Evolutionary conservation across 1,140 invertebrate species (phyloP), one percentile per base, ranked within the genome.

Genomic region (Tetraneura akinire): DNA sequence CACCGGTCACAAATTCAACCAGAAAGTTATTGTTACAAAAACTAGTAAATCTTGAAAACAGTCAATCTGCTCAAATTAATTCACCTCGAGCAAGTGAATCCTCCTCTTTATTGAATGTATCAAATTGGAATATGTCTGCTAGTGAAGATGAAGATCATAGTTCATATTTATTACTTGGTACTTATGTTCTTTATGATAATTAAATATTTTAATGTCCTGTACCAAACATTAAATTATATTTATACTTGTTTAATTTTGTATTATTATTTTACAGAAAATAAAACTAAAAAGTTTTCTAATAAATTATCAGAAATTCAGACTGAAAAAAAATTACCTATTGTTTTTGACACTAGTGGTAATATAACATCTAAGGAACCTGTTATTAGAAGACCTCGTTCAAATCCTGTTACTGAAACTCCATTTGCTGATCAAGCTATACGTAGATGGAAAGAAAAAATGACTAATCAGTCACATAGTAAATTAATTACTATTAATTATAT

Each of bases 251-350:
- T 37, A 37, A 37, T 37, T 37, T 37, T 37, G 8, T 37, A 37
- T 4, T 6, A 14, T 91, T 91, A 3, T 81, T 88, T 84, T 37
- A 80, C 81, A 71, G 70, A 71, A 37, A 37, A 37, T 37, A 4
- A 3, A 37, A n/a, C 76, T 13, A 85, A 83, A 83, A 83, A 82
- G 85, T 86, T 80, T 85, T 85, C 0, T 84, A 85, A 76, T 83
- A 85, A 68, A 85, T 21, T 70, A 26, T 45, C 68, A 18, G 68
- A 70, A 49, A 84, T 85, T 84, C 66, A 86, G 85, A 45, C 82
- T 78, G 80, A 80, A 86, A 13, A 49, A 29, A 80, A 60, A 81
- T 53, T 45, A 55, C 26, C 78, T 29, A 47, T 32, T 32, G 18
- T 81, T 68, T 78, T 80, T 73, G 55, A 70, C 18, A 49, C 80